A percentile compares a stretch with the other conserved stretches of the same genome.
phyloP scores from a whole-genome alignment of 2,113 vertebrate species.

The Microcebus ravelobensis region DNA sequence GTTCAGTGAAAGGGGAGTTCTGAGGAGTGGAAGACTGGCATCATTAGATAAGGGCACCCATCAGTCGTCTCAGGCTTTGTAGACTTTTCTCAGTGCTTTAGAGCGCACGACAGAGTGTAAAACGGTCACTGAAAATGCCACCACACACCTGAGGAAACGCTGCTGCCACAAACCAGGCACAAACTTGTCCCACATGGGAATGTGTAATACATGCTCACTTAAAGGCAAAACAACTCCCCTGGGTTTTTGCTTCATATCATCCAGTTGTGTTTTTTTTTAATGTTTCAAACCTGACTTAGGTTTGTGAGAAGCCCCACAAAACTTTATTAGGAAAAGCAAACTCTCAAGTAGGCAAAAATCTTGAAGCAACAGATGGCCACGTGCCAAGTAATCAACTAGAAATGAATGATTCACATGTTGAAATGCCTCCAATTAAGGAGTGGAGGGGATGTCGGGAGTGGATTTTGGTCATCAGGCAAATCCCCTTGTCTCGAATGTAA shows the following conservation, averaged over 20 bases:
- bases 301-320: slow-evolving; percentile 12
- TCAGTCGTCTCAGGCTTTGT: neutral
- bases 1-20: neutral
- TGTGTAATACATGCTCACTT: neutral
- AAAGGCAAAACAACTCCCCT: neutral
- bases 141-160: neutral
- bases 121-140: neutral
- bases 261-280: neutral
- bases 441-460: neutral
- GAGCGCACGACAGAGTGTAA: neutral
- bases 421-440: neutral
- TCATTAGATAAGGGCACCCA: neutral
- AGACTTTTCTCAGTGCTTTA: neutral
- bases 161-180: neutral
- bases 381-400: neutral
- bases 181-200: neutral
- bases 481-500: neutral
- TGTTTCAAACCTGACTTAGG: neutral
- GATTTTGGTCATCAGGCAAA: neutral
- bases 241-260: neutral
- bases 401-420: neutral
- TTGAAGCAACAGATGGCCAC: neutral
- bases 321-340: neutral
- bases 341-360: neutral
- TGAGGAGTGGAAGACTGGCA: neutral